Conservation (phyloP, 2,888 invertebrate genomes). For the Drosophila vallismaia region DNA sequence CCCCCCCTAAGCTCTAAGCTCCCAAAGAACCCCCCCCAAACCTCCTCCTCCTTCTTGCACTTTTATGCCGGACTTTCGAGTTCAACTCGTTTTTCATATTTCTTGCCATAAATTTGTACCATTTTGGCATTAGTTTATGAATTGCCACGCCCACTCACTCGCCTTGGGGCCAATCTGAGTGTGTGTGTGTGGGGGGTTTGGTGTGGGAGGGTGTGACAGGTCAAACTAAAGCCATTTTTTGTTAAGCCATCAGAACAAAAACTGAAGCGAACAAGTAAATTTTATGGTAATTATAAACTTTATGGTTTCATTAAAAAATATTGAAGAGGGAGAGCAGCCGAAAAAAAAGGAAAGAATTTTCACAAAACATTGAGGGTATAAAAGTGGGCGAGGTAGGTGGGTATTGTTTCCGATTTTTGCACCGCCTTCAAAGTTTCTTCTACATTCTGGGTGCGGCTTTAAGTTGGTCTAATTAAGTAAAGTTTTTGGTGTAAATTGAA, state of each 20-base stretch:
- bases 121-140: constrained; percentile 62
- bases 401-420: constrained; percentile 13
- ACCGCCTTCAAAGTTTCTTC: constrained; percentile 27
- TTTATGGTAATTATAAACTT: constrained; percentile 75
- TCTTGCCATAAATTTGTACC: constrained; percentile 69
- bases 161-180: neutral
- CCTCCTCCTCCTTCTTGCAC: neutral
- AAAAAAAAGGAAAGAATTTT: constrained; percentile 32
- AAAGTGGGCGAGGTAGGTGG: neutral
- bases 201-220: constrained; percentile 36
- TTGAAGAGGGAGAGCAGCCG: constrained; percentile 26
- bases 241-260: constrained; percentile 30
- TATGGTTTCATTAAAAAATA: constrained; percentile 64
- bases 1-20: constrained; percentile 1
- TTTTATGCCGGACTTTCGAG: constrained; percentile 42
- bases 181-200: neutral
- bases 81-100: constrained; percentile 58
- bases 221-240: constrained; percentile 43
- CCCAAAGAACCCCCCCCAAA: neutral
- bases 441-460: constrained; percentile 45
- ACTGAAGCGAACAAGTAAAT: constrained; percentile 61
- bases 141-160: constrained; percentile 41
- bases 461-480: constrained; percentile 73
- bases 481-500: constrained; percentile 59
- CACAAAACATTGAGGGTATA: constrained; percentile 29